Evolutionary conservation across 92 coral and sea anemone species (phyloP), one percentile per base, ranked within the genome.

Genomic region (Epizoanthus ramosus): DNA sequence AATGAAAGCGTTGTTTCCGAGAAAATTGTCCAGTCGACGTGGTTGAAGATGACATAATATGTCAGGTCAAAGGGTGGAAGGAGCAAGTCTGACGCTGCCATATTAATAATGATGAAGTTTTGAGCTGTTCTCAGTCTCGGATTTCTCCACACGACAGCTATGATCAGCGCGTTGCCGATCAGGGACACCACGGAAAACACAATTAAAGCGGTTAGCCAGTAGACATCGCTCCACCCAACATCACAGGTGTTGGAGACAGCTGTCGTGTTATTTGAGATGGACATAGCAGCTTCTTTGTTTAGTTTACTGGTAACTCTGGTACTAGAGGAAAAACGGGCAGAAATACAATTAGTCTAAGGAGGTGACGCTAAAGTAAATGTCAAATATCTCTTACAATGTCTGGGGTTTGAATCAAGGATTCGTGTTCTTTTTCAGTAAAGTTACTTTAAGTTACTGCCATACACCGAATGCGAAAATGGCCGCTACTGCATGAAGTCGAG

Each of bases 81-180:
- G 8, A 71, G 75, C 19, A 71, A 43, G 57, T 71, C 75, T 5
- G 75, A 71, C 7, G 75, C 75, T 23, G 75, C 75, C 75, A 71
- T 71, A 25, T 71, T 71, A 58, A 71, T 57, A 25, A 71, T 54
- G 24, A 43, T 21, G 39, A 71, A 71, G 17, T 43, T 71, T 3
- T 71, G 75, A 22, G 75, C 47, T 0, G 57, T 43, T n/a, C 75
- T n/a, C 14, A 71, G 75, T 71, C 75, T 52, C 6, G 16, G 57
- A 8, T 24, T 18, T 71, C 57, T 71, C 31, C 47, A 71, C 75
- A 71, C 57, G 14, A 71, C 75, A 19, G 57, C 75, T 23, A 71
- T 71, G 14, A 71, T 6, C 57, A 71, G 8, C 5, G 31, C 56
- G n/a, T 71, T 71, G 75, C 75, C 75, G 58, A 71, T 3, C 5